Percentiles rank a stretch among this genome's conserved stretches.
These are phyloP conservation scores for Saguinus midas DNA, from an alignment of 2,113 vertebrate species.

Conservation along the genomic window DNA sequence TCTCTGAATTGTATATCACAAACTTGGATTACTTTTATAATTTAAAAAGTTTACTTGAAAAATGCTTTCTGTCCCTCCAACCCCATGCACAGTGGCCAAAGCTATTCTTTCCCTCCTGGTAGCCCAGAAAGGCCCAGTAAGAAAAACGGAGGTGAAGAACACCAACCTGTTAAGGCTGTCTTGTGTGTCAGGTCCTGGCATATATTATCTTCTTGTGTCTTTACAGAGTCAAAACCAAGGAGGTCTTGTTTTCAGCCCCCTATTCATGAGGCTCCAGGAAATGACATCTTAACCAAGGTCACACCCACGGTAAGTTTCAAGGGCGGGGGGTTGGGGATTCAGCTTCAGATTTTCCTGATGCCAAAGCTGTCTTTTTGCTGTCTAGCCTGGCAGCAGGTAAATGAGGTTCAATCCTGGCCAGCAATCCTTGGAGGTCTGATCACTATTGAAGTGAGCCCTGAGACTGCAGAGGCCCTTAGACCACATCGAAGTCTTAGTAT, in stretches of 20 bases:
- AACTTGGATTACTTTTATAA: not conserved
- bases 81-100: not conserved
- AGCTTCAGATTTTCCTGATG: not conserved
- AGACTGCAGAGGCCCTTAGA: accelerated
- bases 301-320: not conserved
- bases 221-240: not conserved
- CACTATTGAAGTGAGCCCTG: not conserved
- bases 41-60: not conserved
- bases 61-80: not conserved
- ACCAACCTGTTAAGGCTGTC: accelerated
- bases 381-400: not conserved
- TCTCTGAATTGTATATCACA: not conserved
- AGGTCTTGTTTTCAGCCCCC: not conserved
- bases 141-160: not conserved
- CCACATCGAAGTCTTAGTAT: accelerated
- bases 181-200: not conserved
- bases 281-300: not conserved
- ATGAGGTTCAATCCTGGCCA: not conserved
- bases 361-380: not conserved
- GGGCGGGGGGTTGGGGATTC: accelerated
- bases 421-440: not conserved
- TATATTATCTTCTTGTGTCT: no score
- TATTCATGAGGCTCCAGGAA: not conserved
- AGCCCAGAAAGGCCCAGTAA: not conserved
- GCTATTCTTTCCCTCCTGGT: no score